phyloP scores from a whole-genome alignment of 2,113 vertebrate species.

The Poeciliopsis retropinna region DNA sequence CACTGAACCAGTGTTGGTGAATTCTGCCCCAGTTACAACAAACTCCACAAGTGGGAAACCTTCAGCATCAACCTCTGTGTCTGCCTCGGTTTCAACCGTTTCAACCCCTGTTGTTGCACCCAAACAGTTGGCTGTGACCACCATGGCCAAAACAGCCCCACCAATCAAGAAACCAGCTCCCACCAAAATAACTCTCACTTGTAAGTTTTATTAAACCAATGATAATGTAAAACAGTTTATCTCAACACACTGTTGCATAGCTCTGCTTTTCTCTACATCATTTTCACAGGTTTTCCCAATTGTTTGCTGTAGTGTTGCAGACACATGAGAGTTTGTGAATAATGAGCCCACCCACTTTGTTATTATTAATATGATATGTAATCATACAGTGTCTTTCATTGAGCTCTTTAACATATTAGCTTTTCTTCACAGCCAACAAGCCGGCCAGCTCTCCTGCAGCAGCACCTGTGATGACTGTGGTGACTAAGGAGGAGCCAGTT shows the following conservation, averaged over 20 bases:
- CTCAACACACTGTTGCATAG: too few relatives aligned
- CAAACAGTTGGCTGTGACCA: constrained; percentile 38
- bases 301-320: not conserved
- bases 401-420: not conserved
- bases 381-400: not conserved
- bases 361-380: not conserved
- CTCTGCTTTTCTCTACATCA: too few relatives aligned
- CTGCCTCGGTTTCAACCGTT: constrained; percentile 28
- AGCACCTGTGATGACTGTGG: not conserved
- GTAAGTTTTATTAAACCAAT: constrained; percentile 63
- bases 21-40: constrained; percentile 67
- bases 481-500: constrained; percentile 60
- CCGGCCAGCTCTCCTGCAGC: constrained; percentile 39
- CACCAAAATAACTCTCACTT: constrained; percentile 64
- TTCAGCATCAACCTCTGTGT: constrained; percentile 14
- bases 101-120: constrained; percentile 28
- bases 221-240: too few relatives aligned
- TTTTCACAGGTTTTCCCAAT: too few relatives aligned
- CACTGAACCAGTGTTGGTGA: constrained; percentile 78
- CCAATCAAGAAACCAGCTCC: constrained; percentile 59
- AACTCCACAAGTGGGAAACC: constrained; percentile 70
- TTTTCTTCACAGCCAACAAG: constrained; percentile 62
- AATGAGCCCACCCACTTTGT: not conserved
- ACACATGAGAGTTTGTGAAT: not conserved
- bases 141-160: constrained; percentile 24